These are phyloP conservation scores for Pholis gunnellus DNA, from an alignment of 2,113 vertebrate species.

Conservation along the genomic window DNA sequence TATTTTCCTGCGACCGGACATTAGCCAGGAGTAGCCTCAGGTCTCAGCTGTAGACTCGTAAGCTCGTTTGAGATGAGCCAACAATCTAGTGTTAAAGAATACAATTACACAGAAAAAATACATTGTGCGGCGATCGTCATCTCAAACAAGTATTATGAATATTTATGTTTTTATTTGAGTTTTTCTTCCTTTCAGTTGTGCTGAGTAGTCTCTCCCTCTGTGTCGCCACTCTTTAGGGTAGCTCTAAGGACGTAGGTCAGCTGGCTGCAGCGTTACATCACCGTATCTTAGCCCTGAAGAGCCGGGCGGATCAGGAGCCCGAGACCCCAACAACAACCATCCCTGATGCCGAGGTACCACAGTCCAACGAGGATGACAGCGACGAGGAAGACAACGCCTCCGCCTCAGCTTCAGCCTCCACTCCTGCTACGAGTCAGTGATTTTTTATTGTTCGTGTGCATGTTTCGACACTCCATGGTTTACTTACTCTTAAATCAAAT, in stretches of 20 bases:
- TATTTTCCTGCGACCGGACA: too few species aligned
- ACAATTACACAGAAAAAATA: neutral
- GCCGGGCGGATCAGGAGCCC: conserved; percentile 90
- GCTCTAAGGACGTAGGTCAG: conserved; percentile 97
- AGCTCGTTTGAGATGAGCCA: too few species aligned
- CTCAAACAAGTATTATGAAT: neutral
- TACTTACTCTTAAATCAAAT: neutral
- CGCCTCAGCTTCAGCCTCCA: conserved; percentile 82
- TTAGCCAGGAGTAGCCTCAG: too few species aligned
- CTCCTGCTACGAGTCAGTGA: conserved; percentile 83
- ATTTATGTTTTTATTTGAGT: neutral
- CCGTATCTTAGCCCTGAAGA: conserved; percentile 94
- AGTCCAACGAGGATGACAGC: conserved; percentile 94
- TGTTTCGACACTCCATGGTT: neutral
- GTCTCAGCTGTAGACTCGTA: too few species aligned
- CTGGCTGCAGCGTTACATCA: conserved; percentile 95
- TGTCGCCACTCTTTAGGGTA: conserved; percentile 84
- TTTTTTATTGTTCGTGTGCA: conserved; percentile 4
- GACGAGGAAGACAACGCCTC: conserved; percentile 89
- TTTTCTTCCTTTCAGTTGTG: neutral
- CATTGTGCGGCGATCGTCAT: too few species aligned
- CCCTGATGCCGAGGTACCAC: conserved; percentile 88
- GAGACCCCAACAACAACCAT: conserved; percentile 83
- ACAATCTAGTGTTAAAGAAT: too few species aligned
- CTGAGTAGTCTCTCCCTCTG: conserved; percentile 12